Evolutionary conservation across 1,140 invertebrate genomes (phyloP), one percentile per base, ranked within the genome.

Genomic region (Trachymyrmex septentrionalis): DNA sequence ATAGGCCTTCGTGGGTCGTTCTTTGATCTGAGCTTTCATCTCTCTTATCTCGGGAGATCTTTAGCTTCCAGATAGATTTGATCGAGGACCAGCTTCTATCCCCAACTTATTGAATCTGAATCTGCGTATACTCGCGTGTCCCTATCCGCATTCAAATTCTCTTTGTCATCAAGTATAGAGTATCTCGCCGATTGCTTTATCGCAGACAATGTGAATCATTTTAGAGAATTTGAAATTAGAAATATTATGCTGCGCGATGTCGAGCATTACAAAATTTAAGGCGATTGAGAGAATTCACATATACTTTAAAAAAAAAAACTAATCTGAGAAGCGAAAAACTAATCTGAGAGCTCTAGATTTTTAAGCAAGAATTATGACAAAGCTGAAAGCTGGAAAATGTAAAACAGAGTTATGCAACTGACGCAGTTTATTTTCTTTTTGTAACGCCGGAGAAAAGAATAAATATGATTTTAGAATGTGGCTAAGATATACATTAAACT

Each of bases 1-100:
- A 82, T 61, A 57, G 53, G 72, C 67, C 82, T 73, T 72, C n/a
- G 24, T 5, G 80, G 73, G 19, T 30, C 69, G 50, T 55, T 59
- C 87, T 89, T 87, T 89, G 80, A 84, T 86, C 80, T 76, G 16
- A 48, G 53, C 53, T 80, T 73, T 38, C 19, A 27, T 64, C 21
- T 55, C n/a, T 38, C 53, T 27, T 50, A 55, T 71, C 50, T 48
- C 53, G 48, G n/a, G 21, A 48, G n/a, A 14, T 90, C 66, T 72
- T 86, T 78, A 73, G 34, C 34, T 19, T 81, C 53, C 30, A 64
- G 48, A 48, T 64, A 75, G 55, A 72, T 66, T 61, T 30, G 66
- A 72, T 66, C 85, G 82, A 88, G 86, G 86, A 87, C 85, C 86
- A 57, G 63, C 34, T 64, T 63, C 34, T 63, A 72, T 61, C 53